phyloP scores from a whole-genome alignment of 2,888 invertebrate genomes.

The Trachelus iudaicus region DNA sequence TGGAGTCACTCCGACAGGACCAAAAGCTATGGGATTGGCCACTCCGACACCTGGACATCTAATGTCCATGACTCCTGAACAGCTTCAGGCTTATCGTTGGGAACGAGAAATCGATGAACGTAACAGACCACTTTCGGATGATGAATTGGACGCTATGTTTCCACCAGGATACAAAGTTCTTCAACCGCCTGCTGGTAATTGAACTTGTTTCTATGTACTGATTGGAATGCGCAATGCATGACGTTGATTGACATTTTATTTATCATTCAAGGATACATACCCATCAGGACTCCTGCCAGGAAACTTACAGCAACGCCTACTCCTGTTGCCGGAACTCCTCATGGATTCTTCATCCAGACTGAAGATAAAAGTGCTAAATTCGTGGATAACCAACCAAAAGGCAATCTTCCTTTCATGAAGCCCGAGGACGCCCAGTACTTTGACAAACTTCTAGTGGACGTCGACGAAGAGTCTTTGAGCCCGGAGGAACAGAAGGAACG shows the following conservation, averaged over 20 bases:
- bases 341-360: slow-evolving; percentile 95
- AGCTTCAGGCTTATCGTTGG: slow-evolving; percentile 97
- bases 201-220: neutral
- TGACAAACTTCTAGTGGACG: slow-evolving; percentile 96
- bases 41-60: slow-evolving; percentile 97
- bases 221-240: neutral
- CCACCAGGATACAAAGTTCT: slow-evolving; percentile 98
- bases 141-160: slow-evolving; percentile 97
- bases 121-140: slow-evolving; percentile 95
- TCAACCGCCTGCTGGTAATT: slow-evolving; percentile 87
- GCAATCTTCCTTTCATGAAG: slow-evolving; percentile 98
- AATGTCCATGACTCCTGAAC: slow-evolving; percentile 99
- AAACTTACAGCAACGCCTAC: slow-evolving; percentile 99
- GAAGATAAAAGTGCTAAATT: slow-evolving; percentile 88
- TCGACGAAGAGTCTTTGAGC: slow-evolving; percentile 94
- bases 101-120: slow-evolving; percentile 99
- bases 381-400: slow-evolving; percentile 97
- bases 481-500: slow-evolving; percentile 98
- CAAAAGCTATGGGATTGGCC: slow-evolving; percentile 98
- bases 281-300: slow-evolving; percentile 96
- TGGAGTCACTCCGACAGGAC: slow-evolving; percentile 82
- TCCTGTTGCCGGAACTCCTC: slow-evolving; percentile 91
- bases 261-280: slow-evolving; percentile 80
- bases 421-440: slow-evolving; percentile 98
- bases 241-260: neutral